Percentiles rank a stretch among this genome's conserved stretches.
Conservation (phyloP, 2,888 invertebrate species). For the Amiota mariae region DNA sequence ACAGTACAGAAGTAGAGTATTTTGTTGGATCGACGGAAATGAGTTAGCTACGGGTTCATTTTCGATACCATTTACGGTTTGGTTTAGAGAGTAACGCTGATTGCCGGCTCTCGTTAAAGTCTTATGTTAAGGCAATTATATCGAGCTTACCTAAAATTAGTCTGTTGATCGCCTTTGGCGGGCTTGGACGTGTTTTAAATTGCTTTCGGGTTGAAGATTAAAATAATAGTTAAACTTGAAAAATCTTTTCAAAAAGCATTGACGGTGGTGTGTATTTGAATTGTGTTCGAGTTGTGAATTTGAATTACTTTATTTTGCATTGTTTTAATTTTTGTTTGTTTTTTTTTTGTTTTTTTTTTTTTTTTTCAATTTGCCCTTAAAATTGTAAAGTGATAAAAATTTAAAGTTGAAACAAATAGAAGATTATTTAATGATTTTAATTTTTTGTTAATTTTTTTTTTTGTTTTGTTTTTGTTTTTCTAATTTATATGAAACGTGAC, state of each 20-base stretch:
- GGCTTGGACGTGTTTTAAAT: constrained; percentile 55
- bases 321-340: not conserved
- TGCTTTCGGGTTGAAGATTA: not conserved
- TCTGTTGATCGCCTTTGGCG: constrained; percentile 63
- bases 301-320: not conserved
- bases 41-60: no score
- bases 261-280: constrained; percentile 1
- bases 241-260: not conserved
- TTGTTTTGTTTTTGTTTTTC: not conserved
- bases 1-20: no score
- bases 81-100: no score
- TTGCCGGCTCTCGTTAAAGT: no score
- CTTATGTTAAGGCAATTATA: constrained; percentile 36
- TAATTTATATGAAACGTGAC: not conserved
- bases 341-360: constrained; percentile 2
- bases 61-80: no score
- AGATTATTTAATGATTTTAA: not conserved
- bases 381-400: no score
- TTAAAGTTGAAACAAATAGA: no score
- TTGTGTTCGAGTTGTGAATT: not conserved
- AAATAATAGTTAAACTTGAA: not conserved
- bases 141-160: constrained; percentile 52
- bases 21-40: no score
- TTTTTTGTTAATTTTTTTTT: not conserved
- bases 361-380: no score